Percentiles rank a stretch among this genome's conserved stretches.
These are phyloP conservation scores for Grammomys surdaster DNA, from an alignment of 2,113 vertebrate genomes.

Conservation along the genomic window DNA sequence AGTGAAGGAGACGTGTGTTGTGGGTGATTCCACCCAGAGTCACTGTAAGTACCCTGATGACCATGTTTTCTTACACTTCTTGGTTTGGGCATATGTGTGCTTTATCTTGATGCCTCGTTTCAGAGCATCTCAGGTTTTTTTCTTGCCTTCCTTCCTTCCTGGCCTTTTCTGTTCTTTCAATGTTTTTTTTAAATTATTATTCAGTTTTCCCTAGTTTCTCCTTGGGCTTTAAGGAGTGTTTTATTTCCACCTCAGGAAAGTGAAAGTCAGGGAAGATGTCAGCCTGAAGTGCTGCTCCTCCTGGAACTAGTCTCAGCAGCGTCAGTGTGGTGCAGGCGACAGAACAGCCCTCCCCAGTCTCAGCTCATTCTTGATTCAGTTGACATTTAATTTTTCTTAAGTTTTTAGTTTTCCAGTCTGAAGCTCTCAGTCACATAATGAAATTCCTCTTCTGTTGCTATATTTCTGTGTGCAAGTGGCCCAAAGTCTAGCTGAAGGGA, in stretches of 20 bases:
- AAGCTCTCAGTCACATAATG: not conserved
- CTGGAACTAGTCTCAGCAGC: not conserved
- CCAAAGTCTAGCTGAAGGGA: not conserved
- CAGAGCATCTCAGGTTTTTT: not conserved
- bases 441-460: not conserved
- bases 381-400: conserved; percentile 15
- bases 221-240: conserved; percentile 9
- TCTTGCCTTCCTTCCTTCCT: not conserved
- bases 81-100: not conserved
- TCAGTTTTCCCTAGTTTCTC: conserved; percentile 3
- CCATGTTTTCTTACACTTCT: not conserved
- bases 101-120: conserved; percentile 30
- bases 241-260: conserved; percentile 35
- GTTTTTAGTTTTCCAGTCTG: conserved; percentile 44
- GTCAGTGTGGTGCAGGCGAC: not conserved
- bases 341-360: not conserved
- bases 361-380: not conserved
- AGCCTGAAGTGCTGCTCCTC: not conserved
- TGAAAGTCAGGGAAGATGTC: conserved; percentile 15
- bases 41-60: not conserved
- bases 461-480: not conserved
- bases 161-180: not conserved
- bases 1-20: not conserved
- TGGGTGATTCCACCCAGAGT: not conserved
- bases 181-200: conserved; percentile 19